Conservation (phyloP, 2,797 vertebrate genomes). For the Liparis tanakae region DNA sequence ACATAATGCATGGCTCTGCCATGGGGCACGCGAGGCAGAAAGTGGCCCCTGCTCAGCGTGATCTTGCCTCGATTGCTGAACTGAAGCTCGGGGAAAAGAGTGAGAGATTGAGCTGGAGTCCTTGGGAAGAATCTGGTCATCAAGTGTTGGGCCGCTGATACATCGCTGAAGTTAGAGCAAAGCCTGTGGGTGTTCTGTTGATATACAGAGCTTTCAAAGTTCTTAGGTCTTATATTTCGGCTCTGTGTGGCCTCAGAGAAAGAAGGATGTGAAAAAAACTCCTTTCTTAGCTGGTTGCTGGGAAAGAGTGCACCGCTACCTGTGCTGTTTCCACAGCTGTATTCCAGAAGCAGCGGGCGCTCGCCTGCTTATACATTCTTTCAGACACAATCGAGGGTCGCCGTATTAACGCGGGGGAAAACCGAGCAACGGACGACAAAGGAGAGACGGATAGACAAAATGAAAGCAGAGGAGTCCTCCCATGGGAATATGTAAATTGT, state of each 20-base stretch:
- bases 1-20: slow-evolving; percentile 70
- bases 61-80: slow-evolving; percentile 51
- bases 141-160: slow-evolving; percentile 45
- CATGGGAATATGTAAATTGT: slow-evolving; percentile 66
- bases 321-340: slow-evolving; percentile 33
- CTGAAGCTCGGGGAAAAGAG: slow-evolving; percentile 42
- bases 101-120: slow-evolving; percentile 41
- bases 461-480: slow-evolving; percentile 50
- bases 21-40: slow-evolving; percentile 48
- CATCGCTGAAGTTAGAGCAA: slow-evolving; percentile 23
- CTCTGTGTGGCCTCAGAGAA: slow-evolving; percentile 36
- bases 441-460: slow-evolving; percentile 37
- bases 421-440: slow-evolving; percentile 33
- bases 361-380: slow-evolving; percentile 34
- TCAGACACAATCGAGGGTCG: slow-evolving; percentile 27
- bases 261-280: slow-evolving; percentile 36
- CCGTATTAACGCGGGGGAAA: slow-evolving; percentile 35
- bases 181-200: slow-evolving; percentile 50
- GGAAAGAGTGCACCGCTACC: slow-evolving; percentile 8
- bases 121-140: slow-evolving; percentile 51
- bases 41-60: slow-evolving; percentile 54
- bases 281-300: slow-evolving; percentile 16
- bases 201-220: slow-evolving; percentile 44
- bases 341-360: slow-evolving; percentile 44
- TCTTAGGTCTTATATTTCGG: slow-evolving; percentile 34